Percentiles rank a stretch among this genome's conserved stretches.
Conservation (phyloP, 2,888 invertebrate species). For the Entomobrya proxima region DNA sequence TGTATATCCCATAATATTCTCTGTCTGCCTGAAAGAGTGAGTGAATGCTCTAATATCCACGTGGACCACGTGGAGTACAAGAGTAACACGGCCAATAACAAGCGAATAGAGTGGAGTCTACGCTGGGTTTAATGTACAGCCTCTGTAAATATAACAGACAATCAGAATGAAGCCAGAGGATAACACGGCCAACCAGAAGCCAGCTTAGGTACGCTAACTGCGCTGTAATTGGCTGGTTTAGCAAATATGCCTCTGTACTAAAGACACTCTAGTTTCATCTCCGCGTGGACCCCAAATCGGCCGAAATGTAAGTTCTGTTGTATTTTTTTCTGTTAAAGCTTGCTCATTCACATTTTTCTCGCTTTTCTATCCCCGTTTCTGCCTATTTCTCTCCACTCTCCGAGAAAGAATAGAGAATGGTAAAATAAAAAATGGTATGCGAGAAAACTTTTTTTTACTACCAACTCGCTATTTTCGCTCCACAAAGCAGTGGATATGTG, state of each 20-base stretch:
- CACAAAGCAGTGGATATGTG: slow-evolving; percentile 65
- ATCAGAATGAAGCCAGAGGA: no score
- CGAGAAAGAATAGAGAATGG: neutral
- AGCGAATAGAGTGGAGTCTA: no score
- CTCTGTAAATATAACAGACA: neutral
- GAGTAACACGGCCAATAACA: slow-evolving; percentile 50
- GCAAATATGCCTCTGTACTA: neutral
- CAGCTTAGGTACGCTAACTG: neutral
- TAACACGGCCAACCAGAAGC: slow-evolving; percentile 42
- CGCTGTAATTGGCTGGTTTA: slow-evolving; percentile 25
- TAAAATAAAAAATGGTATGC: neutral
- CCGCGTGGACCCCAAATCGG: slow-evolving; percentile 65
- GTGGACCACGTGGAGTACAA: slow-evolving; percentile 64
- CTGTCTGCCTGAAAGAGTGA: no score
- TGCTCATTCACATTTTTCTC: no score
- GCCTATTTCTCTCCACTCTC: neutral
- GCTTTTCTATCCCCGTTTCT: neutral
- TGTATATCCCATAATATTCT: no score
- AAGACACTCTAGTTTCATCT: slow-evolving; percentile 43
- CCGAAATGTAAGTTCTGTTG: no score
- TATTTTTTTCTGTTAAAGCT: no score
- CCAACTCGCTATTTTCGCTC: slow-evolving; percentile 61
- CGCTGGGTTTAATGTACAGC: neutral
- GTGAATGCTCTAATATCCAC: no score
- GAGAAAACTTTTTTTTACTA: slow-evolving; percentile 40